Base-by-base conservation (phyloP, 2,797 vertebrate genomes). In the Lepus oiostolus region DNA sequence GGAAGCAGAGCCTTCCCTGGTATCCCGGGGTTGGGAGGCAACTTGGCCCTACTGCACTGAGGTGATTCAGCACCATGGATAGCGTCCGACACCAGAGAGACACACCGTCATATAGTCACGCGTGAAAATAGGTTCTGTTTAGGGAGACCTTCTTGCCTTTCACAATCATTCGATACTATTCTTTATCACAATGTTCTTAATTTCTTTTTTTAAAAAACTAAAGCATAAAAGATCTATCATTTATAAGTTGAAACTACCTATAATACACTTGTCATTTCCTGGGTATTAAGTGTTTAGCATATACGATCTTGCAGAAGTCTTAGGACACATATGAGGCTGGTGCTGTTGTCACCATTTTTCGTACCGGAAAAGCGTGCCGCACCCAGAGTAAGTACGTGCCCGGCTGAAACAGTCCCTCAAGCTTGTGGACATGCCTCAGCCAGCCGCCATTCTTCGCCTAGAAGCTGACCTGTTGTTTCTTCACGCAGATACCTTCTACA, bases 401-500 rank as follows among this genome's bases (percentile, higher is more conserved):
- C 30, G 22, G 28, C 65, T 88, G 26, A 85, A 17, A 52, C 26
- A 0, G 5, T 80, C 32, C 65, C 80, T 54, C 74, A 54, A 81
- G 50, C 60, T 52, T 81, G 28, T 38, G 67, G 19, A 13, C 11
- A 32, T 10, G 72, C 68, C 50, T 86, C 42, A 63, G 16, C 42
- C n/a, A 92, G n/a, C 8, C 8, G n/a, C 47, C 38, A 4, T 26
- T 42, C 86, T 50, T 17, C 58, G 52, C 28, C 3, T 32, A 11
- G 5, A 75, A 32, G 47, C 9, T 81, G 75, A 84, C 92, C 28
- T 22, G 4, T 50, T 52, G 7, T 79, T 87, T 24, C 58, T 89
- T 71, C 60, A 80, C 96, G 83, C 96, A 99, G 99, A 99, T 90
- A 99, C 99, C 0, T 99, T 99, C 98, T 99, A 99, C 97, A 99